A percentile compares a stretch with the other conserved stretches of the same genome.
Conservation (phyloP, 2,113 vertebrate species). For the Bungarus multicinctus region DNA sequence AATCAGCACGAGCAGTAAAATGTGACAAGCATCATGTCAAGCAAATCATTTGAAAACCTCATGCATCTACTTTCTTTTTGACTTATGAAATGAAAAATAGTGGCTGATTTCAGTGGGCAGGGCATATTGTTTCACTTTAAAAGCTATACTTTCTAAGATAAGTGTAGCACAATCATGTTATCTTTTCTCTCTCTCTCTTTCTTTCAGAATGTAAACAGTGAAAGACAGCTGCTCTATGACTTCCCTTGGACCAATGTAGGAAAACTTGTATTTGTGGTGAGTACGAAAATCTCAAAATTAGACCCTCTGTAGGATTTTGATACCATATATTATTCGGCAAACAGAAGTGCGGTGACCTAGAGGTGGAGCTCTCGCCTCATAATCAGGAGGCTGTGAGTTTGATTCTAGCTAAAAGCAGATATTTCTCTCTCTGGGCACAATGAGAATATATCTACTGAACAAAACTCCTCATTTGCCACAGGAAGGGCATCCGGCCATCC, state of each 20-base stretch:
- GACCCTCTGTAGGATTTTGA: not conserved
- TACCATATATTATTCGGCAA: not conserved
- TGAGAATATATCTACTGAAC: too few relatives aligned
- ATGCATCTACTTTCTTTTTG: not conserved
- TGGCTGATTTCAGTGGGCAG: not conserved
- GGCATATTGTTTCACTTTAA: not conserved
- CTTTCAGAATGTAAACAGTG: constrained; percentile 85
- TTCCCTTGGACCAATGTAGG: constrained; percentile 99
- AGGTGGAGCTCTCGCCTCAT: too few relatives aligned
- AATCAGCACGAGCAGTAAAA: not conserved
- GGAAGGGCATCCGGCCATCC: too few relatives aligned
- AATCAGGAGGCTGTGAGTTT: too few relatives aligned
- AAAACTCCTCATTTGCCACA: too few relatives aligned
- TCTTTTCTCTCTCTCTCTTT: not conserved
- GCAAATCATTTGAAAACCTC: not conserved
- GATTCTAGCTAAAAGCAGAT: too few relatives aligned
- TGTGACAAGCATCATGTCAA: not conserved
- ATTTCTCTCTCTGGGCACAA: too few relatives aligned
- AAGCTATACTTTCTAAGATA: not conserved
- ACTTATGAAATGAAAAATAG: not conserved
- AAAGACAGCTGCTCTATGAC: constrained; percentile 91
- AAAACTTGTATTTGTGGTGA: constrained; percentile 97
- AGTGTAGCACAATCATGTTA: not conserved
- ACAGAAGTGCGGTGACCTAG: too few relatives aligned
- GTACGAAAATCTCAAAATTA: constrained; percentile 49